These are phyloP conservation scores for Noturus placidus DNA, from an alignment of 2,113 vertebrate species.

Conservation along the genomic window DNA sequence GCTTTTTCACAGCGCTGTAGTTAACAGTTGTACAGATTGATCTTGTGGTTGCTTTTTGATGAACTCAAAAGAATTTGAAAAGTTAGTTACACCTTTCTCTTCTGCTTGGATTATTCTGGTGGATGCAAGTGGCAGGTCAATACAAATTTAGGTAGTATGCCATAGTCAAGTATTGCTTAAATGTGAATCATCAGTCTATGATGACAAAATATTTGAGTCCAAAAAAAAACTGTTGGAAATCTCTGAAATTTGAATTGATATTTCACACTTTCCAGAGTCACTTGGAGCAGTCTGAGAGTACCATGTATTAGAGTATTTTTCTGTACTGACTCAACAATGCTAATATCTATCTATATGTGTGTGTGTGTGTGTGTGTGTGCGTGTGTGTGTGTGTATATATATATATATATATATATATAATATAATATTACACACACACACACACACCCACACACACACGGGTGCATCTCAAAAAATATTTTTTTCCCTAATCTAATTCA, in stretches of 20 bases:
- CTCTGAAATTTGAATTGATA: no score
- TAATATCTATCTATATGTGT: neutral
- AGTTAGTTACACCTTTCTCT: neutral
- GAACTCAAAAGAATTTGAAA: neutral
- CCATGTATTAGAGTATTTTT: no score
- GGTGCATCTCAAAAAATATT: no score
- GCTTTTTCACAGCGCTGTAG: neutral
- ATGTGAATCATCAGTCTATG: neutral
- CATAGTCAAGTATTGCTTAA: no score
- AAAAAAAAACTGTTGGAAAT: neutral
- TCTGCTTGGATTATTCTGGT: neutral
- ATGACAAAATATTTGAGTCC: neutral
- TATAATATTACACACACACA: no score
- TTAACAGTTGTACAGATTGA: neutral
- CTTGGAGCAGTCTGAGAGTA: no score
- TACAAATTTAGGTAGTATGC: neutral
- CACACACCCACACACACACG: no score
- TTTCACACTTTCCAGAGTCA: no score
- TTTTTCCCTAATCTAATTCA: no score
- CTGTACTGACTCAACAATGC: no score
- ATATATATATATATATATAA: neutral
- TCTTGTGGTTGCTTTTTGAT: neutral
- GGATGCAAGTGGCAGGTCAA: neutral
- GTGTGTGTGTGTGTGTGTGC: no score
- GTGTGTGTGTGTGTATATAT: no score